phyloP scores from a whole-genome alignment of 2,888 invertebrate species.

The Drosophila fungiperda region DNA sequence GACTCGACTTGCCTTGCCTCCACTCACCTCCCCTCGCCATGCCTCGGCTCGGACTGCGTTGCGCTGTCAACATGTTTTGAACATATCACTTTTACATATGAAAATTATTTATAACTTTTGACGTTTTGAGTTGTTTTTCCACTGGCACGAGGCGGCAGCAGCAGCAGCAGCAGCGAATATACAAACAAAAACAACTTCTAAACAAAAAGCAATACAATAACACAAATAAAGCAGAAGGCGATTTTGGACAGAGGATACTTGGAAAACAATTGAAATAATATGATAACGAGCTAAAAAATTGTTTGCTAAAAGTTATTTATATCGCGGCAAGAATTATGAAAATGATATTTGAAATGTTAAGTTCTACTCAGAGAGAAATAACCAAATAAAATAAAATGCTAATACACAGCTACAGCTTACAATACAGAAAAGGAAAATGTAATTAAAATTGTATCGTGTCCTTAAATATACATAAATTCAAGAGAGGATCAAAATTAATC shows the following conservation, averaged over 20 bases:
- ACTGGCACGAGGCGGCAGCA: conserved; percentile 15
- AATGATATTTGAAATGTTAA: background rate
- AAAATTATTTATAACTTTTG: conserved; percentile 81
- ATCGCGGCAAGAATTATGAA: background rate
- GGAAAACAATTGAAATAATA: conserved; percentile 28
- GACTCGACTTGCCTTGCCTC: conserved; percentile 16
- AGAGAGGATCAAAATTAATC: background rate
- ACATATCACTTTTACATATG: conserved; percentile 79
- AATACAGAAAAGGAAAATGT: background rate
- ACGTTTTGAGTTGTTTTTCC: conserved; percentile 74
- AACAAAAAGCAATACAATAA: conserved; percentile 8
- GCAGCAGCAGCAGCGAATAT: conserved; percentile 16
- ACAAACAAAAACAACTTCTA: conserved; percentile 5
- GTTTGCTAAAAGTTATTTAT: background rate
- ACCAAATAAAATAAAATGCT: background rate
- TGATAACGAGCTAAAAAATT: background rate
- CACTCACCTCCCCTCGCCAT: conserved; percentile 6
- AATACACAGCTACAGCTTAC: no score
- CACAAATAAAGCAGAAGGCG: conserved; percentile 6
- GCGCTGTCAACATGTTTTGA: conserved; percentile 79
- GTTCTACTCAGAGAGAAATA: background rate
- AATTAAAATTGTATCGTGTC: background rate
- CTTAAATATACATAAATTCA: background rate
- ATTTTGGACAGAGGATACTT: background rate
- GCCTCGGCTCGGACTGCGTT: conserved; percentile 34